Percentiles rank a stretch among this genome's conserved stretches.
phyloP scores from a whole-genome alignment of 2,888 invertebrate genomes.

The Parthenolecanium corni region DNA sequence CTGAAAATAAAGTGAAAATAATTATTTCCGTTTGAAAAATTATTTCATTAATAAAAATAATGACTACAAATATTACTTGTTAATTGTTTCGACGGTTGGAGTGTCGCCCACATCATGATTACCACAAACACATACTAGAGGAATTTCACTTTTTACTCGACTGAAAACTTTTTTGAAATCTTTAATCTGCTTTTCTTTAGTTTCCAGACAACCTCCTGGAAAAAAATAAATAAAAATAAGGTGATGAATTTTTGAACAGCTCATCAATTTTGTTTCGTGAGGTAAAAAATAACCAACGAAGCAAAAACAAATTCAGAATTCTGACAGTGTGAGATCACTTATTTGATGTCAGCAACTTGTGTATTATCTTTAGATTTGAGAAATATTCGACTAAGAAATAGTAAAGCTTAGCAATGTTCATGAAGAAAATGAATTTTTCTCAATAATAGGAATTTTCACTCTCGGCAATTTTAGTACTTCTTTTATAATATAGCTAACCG shows the following conservation, averaged over 20 bases:
- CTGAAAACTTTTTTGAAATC: conserved; percentile 39
- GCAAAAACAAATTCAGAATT: neutral
- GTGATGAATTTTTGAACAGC: neutral
- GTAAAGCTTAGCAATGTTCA: too few relatives aligned
- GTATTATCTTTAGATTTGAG: too few relatives aligned
- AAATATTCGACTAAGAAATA: too few relatives aligned
- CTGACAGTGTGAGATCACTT: neutral
- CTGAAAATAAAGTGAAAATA: conserved; percentile 30
- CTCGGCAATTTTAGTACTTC: too few relatives aligned
- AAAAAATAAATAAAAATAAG: neutral
- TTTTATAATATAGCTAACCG: too few relatives aligned
- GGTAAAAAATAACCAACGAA: neutral
- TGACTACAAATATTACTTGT: too few relatives aligned
- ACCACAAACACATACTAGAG: conserved; percentile 43
- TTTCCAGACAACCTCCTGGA: conserved; percentile 23
- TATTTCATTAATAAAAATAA: neutral
- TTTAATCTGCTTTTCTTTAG: conserved; percentile 38
- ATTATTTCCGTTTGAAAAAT: neutral
- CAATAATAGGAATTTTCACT: too few relatives aligned
- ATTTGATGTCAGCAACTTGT: too few relatives aligned
- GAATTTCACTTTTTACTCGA: conserved; percentile 39
- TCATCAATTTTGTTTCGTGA: too few relatives aligned
- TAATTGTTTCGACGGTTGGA: conserved; percentile 39
- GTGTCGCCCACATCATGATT: conserved; percentile 45
- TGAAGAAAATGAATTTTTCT: too few relatives aligned